Conservation (phyloP, 1,140 invertebrate species). For the Zelostemma sp. region DNA sequence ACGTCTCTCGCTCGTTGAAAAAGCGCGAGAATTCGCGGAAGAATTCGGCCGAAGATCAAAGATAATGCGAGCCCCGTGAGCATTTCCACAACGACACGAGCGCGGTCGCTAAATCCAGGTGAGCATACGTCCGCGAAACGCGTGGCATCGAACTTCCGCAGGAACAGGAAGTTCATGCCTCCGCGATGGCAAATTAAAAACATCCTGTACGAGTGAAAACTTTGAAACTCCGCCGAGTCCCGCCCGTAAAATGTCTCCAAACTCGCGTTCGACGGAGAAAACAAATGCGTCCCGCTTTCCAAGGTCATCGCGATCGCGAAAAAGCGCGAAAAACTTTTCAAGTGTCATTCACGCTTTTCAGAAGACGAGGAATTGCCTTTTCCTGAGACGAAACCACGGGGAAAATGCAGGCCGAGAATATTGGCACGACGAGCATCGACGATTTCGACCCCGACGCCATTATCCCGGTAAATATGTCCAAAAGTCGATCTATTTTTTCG, state of each 20-base stretch:
- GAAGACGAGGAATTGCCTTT: no score
- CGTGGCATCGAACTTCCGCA: conserved; percentile 70
- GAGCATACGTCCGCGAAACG: conserved; percentile 45
- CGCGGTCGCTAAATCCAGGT: conserved; percentile 28
- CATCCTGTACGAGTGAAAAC: conserved; percentile 64
- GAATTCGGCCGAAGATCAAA: conserved; percentile 36
- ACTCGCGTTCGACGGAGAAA: no score
- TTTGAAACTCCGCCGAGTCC: conserved; percentile 44
- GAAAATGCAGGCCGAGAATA: conserved; percentile 63
- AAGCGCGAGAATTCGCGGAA: conserved; percentile 32
- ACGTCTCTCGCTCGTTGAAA: no score
- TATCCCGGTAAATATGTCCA: conserved; percentile 57
- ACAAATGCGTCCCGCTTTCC: background rate
- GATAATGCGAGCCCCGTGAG: conserved; percentile 60
- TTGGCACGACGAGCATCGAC: conserved; percentile 58
- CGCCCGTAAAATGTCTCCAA: no score
- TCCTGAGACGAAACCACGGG: conserved; percentile 15
- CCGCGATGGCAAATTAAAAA: conserved; percentile 64
- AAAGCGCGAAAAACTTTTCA: background rate
- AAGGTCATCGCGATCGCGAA: conserved; percentile 7
- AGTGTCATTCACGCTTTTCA: no score
- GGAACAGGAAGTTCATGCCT: conserved; percentile 70
- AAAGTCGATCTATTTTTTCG: no score
- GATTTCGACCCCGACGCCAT: conserved; percentile 56
- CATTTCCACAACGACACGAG: conserved; percentile 39